These are phyloP conservation scores for Thalassoma bifasciatum DNA, from an alignment of 2,113 vertebrate species.

Conservation along the genomic window DNA sequence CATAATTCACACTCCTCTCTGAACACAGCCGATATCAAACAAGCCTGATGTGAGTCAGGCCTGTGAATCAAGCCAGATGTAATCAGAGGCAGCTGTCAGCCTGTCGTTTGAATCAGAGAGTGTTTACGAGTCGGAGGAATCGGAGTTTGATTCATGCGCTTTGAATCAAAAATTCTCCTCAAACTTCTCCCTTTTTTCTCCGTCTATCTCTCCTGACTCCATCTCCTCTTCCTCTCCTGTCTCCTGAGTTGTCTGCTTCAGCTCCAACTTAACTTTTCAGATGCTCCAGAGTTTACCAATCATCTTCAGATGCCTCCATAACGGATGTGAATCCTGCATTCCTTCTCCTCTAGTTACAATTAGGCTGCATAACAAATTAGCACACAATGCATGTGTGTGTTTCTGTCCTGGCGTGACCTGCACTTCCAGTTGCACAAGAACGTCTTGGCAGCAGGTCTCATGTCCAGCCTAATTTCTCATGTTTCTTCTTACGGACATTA, in stretches of 20 bases:
- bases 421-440: slow-evolving; percentile 33
- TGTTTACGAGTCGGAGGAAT: background rate
- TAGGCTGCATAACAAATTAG: slow-evolving; percentile 2
- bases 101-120: too few relatives aligned
- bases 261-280: slow-evolving; percentile 41
- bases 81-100: slow-evolving; percentile 13
- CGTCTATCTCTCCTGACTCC: too few relatives aligned
- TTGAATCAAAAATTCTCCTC: too few relatives aligned
- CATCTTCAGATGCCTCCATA: too few relatives aligned
- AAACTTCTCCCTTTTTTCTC: too few relatives aligned
- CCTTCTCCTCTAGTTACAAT: background rate
- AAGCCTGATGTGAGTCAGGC: slow-evolving; percentile 11
- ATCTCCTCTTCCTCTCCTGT: slow-evolving; percentile 63
- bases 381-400: slow-evolving; percentile 5
- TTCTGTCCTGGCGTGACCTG: slow-evolving; percentile 46
- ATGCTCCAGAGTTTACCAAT: background rate
- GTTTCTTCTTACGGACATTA: slow-evolving; percentile 34
- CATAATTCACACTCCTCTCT: background rate
- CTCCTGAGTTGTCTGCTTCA: slow-evolving; percentile 56
- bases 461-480: slow-evolving; percentile 39
- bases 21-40: slow-evolving; percentile 6
- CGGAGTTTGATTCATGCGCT: background rate
- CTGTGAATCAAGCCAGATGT: slow-evolving; percentile 10
- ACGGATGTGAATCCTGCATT: too few relatives aligned
- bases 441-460: slow-evolving; percentile 31